Base-by-base conservation (phyloP, 2,113 vertebrate species). In the Oreochromis niloticus region DNA sequence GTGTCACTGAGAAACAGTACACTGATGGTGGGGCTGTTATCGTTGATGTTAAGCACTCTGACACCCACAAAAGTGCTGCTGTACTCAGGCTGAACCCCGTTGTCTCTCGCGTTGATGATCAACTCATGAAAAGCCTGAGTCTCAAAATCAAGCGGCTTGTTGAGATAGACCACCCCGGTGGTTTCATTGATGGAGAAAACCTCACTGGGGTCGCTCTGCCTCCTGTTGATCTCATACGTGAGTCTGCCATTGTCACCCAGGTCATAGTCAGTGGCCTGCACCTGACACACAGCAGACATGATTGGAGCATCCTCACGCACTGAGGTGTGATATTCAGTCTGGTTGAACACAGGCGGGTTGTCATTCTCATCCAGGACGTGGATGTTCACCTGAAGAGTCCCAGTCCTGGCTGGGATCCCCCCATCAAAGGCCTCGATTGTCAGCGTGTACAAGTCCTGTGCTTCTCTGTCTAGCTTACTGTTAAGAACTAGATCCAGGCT, bases 351-450 rank as follows among this genome's bases (percentile, higher is more conserved):
- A 1, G 98, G 98, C 1, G 97, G 96, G 90, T 98, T 98, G 95
- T 99, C 98, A 17, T 99, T 99, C 94, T 98, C 98, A 75, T 99
- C 98, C 92, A 97, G 87, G 19, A 99, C 95, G 6, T 81, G 91
- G 79, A 99, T 68, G 8, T 94, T 95, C 43, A 98, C 96, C 22
- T 63, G 95, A 41, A 98, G 91, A 4, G 85, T 94, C 36, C 97
- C 98, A 0, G 95, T 96, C 87, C 93, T 96, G 52, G 93, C 95
- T 2, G 98, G 98, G 46, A 94, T 88, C 27, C 98, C 98, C 0
- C 97, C 97, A 91, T 98, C 98, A 91, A 98, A 98, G 4, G 98
- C 98, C 83, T 98, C 97, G 2, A 99, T 93, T 56, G 94, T 94
- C 79, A 99, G 86, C 11, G 91, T 89, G 88, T 98, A 98, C 7